Conservation (phyloP, 2,888 invertebrate species). For the Leptura quadrifasciata region DNA sequence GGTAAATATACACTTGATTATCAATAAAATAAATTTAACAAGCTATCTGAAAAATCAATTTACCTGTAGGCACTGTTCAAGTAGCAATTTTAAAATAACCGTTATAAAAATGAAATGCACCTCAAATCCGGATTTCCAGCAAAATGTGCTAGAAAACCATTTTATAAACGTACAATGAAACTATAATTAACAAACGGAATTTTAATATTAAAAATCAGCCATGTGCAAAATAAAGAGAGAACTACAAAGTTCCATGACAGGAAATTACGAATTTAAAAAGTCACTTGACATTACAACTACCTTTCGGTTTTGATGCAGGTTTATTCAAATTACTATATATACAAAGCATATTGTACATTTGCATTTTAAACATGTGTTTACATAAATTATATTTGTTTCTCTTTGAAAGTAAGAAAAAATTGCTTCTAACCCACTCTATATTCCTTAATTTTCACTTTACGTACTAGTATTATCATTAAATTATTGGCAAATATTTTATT, state of each 20-base stretch:
- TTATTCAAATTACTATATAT: constrained; percentile 20
- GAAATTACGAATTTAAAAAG: neutral
- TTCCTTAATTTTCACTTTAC: neutral
- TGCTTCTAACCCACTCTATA: neutral
- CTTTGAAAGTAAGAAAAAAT: too few relatives aligned
- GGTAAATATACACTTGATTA: too few relatives aligned
- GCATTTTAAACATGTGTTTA: constrained; percentile 15
- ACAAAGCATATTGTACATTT: constrained; percentile 13
- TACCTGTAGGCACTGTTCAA: too few relatives aligned
- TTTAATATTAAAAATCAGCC: neutral
- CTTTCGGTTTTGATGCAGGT: neutral
- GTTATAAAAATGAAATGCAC: neutral
- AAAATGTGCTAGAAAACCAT: neutral
- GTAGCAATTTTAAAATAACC: too few relatives aligned
- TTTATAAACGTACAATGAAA: neutral
- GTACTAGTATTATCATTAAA: too few relatives aligned
- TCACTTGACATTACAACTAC: neutral
- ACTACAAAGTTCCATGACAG: neutral
- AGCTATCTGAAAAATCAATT: too few relatives aligned
- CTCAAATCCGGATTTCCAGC: neutral
- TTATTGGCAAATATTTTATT: too few relatives aligned
- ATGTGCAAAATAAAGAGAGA: neutral
- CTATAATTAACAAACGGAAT: neutral
- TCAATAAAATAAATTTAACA: too few relatives aligned
- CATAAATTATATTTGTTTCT: neutral